phyloP scores from a whole-genome alignment of 2,888 invertebrate genomes.

The Seira sanloemensis region DNA sequence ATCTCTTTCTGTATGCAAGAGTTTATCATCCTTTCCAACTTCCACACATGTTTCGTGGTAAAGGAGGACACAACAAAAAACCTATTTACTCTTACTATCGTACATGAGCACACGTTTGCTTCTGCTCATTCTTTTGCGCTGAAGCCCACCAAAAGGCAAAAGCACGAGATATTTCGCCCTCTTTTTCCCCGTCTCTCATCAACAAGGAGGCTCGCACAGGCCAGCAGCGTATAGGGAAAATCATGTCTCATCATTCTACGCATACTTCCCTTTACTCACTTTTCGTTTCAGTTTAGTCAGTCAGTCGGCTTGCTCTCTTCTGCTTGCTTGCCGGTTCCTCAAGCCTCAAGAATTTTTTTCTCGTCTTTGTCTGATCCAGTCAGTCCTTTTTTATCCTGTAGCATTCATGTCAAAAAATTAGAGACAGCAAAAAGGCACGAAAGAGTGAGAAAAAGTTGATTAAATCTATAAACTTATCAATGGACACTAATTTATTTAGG shows the following conservation, averaged over 20 bases:
- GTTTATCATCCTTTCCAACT: not conserved
- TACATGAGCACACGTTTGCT: constrained; percentile 36
- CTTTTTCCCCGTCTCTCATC: not conserved
- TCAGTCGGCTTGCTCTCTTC: constrained; percentile 70
- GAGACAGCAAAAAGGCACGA: not conserved
- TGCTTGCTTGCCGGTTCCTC: constrained; percentile 51
- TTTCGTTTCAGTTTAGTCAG: constrained; percentile 47
- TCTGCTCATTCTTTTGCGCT: not conserved
- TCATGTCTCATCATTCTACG: constrained; percentile 14
- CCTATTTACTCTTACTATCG: constrained; percentile 40
- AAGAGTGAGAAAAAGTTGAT: not conserved
- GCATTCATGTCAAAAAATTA: not conserved
- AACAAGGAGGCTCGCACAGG: not conserved
- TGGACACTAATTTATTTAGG: not conserved
- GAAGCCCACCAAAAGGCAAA: not conserved
- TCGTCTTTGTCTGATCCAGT: not conserved
- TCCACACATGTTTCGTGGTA: not conserved
- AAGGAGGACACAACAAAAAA: constrained; percentile 10
- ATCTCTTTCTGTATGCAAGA: not conserved
- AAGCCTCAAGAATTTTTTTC: constrained; percentile 26
- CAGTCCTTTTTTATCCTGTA: not conserved
- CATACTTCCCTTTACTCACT: constrained; percentile 36
- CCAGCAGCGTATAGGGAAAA: constrained; percentile 2
- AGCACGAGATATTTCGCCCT: constrained; percentile 24
- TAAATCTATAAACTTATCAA: not conserved